These are phyloP conservation scores for Labeo rohita DNA, from an alignment of 2,113 vertebrate genomes.

Conservation along the genomic window DNA sequence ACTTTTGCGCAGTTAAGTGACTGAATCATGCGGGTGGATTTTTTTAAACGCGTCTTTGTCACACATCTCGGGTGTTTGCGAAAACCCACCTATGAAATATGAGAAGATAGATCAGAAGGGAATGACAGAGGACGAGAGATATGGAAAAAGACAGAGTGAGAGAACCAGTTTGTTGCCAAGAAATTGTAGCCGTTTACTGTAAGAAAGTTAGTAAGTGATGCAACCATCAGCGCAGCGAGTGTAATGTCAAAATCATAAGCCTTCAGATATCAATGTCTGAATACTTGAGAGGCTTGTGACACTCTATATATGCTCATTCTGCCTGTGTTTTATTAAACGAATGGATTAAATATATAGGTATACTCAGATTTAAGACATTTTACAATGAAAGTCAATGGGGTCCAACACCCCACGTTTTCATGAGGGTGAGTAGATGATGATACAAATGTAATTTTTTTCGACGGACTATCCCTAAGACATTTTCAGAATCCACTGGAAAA, in stretches of 20 bases:
- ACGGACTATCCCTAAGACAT: not conserved
- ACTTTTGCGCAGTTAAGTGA: not conserved
- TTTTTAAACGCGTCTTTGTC: constrained; percentile 10
- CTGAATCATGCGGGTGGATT: constrained; percentile 13
- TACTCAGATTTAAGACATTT: not conserved
- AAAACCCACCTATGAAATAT: constrained; percentile 35
- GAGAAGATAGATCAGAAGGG: constrained; percentile 23
- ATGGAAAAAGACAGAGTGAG: constrained; percentile 16
- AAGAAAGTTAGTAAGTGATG: constrained; percentile 68
- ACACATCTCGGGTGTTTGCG: not conserved
- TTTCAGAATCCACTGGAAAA: not conserved
- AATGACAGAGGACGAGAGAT: constrained; percentile 4
- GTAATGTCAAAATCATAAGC: constrained; percentile 78
- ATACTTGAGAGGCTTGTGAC: not conserved
- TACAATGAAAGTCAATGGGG: not conserved
- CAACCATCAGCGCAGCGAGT: constrained; percentile 77
- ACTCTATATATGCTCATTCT: not conserved
- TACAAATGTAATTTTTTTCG: not conserved
- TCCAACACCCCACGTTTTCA: not conserved
- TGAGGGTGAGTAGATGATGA: not conserved
- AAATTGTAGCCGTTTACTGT: constrained; percentile 37
- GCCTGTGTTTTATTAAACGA: not conserved
- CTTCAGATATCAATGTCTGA: constrained; percentile 49
- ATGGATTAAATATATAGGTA: not conserved
- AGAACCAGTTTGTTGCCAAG: constrained; percentile 22